Base-by-base conservation (phyloP, 2,888 invertebrate species). In the Mythimna lalbum region DNA sequence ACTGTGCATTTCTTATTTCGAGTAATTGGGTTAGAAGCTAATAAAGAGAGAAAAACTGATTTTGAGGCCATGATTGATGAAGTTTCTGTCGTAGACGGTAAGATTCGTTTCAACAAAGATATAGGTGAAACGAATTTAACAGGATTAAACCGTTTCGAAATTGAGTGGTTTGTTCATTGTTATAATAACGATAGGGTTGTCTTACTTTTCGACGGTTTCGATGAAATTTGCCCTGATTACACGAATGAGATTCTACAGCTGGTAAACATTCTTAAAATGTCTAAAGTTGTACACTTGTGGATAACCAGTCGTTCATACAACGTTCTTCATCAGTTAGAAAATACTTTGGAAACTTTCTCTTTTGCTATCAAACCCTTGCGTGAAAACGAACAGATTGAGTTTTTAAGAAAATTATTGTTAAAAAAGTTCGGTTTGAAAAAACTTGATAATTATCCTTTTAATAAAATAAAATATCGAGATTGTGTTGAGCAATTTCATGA, bases 181-280 rank as follows among this genome's bases (percentile, higher is more conserved):
- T 83, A 63, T 63, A 80, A 82, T 36, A 82, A 74, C 39, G 23
- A 63, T 14, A 59, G 70, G 17, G 53, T 83, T 21, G 75, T 36
- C 5, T 43, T 81, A 4, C 31, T 86, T 43, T 74, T 85, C 9
- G 85, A 86, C 55, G 84, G 85, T 50, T 84, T 84, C 74, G 85
- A 86, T 74, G 85, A 86, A 79, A 84, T 86, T 39, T 80, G 78
- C 63, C 85, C 85, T 0, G 77, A 84, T 66, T 86, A 64, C 50
- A 60, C 76, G 9, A 33, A 62, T 39, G 68, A 73, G 31, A 76
- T 78, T 56, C 70, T 81, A 4, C 49, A 80, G 23, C 43, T 86
- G 60, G 60, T 81, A 21, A 59, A 69, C 57, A 31, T 62, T 1
- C 59, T 86, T 4, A 77, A 69, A 39, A 63, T 33, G 2, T 81